These are phyloP conservation scores for Periparus ater DNA, from an alignment of 2,797 vertebrate species.

Conservation along the genomic window DNA sequence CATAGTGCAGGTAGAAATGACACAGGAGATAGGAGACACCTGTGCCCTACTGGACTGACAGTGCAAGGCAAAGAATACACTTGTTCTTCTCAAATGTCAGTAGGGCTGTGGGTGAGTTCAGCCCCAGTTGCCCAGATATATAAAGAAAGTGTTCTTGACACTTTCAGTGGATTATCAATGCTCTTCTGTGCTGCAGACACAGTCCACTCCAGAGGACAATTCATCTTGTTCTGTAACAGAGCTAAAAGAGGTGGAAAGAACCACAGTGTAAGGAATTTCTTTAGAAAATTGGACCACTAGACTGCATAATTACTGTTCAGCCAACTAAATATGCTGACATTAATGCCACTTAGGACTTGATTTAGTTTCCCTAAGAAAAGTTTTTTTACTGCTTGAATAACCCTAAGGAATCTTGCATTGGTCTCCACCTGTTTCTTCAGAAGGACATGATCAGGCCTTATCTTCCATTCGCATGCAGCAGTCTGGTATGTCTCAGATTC, in stretches of 20 bases:
- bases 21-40: background rate
- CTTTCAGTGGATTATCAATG: background rate
- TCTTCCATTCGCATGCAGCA: background rate
- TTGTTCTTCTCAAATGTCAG: background rate
- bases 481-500: background rate
- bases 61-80: background rate
- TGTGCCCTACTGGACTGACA: background rate
- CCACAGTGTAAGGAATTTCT: background rate
- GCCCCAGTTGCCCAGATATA: background rate
- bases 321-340: background rate
- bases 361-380: background rate
- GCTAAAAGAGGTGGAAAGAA: background rate
- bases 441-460: background rate
- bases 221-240: background rate
- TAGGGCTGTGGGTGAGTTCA: background rate
- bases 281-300: background rate
- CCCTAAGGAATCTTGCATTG: background rate
- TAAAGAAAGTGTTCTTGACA: background rate
- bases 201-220: background rate
- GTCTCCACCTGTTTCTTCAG: background rate
- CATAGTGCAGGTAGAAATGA: background rate
- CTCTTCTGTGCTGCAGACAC: background rate
- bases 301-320: background rate
- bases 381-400: background rate
- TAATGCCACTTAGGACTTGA: background rate